phyloP scores from a whole-genome alignment of 2,797 vertebrate species.

The Amblyopsis hoosieri region DNA sequence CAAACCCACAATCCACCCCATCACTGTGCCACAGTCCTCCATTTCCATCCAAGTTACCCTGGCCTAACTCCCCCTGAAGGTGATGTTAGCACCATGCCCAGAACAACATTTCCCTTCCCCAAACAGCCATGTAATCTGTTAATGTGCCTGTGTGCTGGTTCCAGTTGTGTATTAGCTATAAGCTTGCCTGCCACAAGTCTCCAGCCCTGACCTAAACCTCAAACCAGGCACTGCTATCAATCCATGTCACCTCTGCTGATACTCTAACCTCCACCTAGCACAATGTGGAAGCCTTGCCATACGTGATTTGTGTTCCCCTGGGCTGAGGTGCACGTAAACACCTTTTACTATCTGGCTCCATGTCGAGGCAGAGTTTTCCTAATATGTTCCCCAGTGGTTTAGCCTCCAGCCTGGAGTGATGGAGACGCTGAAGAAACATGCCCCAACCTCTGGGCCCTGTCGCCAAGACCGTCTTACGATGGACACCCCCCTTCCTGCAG shows the following conservation, averaged over 20 bases:
- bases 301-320: slow-evolving; percentile 57
- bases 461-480: slow-evolving; percentile 47
- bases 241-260: slow-evolving; percentile 11
- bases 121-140: slow-evolving; percentile 51
- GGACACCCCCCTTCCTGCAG: slow-evolving; percentile 28
- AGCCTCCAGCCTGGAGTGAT: slow-evolving; percentile 57
- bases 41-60: slow-evolving; percentile 32
- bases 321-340: slow-evolving; percentile 65
- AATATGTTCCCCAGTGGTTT: slow-evolving; percentile 56
- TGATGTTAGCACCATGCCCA: slow-evolving; percentile 41
- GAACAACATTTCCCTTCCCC: slow-evolving; percentile 57
- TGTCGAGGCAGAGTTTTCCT: slow-evolving; percentile 51
- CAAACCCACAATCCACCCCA: slow-evolving; percentile 21
- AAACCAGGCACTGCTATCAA: slow-evolving; percentile 10
- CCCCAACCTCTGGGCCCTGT: slow-evolving; percentile 55
- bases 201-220: slow-evolving; percentile 35
- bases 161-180: slow-evolving; percentile 8
- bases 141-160: slow-evolving; percentile 29
- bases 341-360: slow-evolving; percentile 61
- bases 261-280: slow-evolving; percentile 24
- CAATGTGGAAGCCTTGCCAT: slow-evolving; percentile 57
- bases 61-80: slow-evolving; percentile 30
- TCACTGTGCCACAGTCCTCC: slow-evolving; percentile 23
- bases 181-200: neutral
- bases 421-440: slow-evolving; percentile 57